These are phyloP conservation scores for Tetramorium alpestre DNA, from an alignment of 1,140 invertebrate genomes.

Conservation along the genomic window DNA sequence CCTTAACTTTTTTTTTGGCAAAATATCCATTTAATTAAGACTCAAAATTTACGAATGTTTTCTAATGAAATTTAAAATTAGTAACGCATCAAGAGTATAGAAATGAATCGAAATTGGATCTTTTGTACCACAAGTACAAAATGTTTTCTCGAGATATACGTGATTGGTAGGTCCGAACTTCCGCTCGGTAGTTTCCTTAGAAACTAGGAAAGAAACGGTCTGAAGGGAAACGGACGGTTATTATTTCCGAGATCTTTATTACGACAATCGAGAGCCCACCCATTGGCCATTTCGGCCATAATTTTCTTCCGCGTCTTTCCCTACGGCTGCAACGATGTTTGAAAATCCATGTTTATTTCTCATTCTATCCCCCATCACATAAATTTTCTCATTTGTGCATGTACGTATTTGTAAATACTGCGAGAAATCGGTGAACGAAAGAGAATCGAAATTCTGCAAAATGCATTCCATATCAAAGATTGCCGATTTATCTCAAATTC, in stretches of 20 bases:
- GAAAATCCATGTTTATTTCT: slow-evolving; percentile 32
- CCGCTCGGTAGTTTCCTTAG: slow-evolving; percentile 30
- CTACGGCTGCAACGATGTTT: background rate
- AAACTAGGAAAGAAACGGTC: slow-evolving; percentile 21
- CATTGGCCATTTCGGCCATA: slow-evolving; percentile 32
- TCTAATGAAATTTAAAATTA: background rate
- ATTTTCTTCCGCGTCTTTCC: slow-evolving; percentile 41
- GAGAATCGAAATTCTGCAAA: background rate
- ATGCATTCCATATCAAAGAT: background rate
- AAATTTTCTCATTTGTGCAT: slow-evolving; percentile 29
- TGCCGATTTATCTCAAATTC: background rate
- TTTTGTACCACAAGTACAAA: background rate
- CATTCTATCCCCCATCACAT: background rate
- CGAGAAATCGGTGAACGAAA: background rate
- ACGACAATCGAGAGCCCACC: slow-evolving; percentile 32
- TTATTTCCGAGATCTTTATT: slow-evolving; percentile 58
- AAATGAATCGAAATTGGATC: background rate
- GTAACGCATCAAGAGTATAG: background rate
- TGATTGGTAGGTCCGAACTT: slow-evolving; percentile 23
- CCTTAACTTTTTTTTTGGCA: background rate
- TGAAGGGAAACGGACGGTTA: slow-evolving; percentile 1
- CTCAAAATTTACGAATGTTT: background rate
- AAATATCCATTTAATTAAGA: background rate
- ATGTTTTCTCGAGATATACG: background rate
- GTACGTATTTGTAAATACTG: background rate